A percentile compares a stretch with the other conserved stretches of the same genome.
Evolutionary conservation across 2,113 vertebrate species (phyloP).

Genomic region (Galemys pyrenaicus): DNA sequence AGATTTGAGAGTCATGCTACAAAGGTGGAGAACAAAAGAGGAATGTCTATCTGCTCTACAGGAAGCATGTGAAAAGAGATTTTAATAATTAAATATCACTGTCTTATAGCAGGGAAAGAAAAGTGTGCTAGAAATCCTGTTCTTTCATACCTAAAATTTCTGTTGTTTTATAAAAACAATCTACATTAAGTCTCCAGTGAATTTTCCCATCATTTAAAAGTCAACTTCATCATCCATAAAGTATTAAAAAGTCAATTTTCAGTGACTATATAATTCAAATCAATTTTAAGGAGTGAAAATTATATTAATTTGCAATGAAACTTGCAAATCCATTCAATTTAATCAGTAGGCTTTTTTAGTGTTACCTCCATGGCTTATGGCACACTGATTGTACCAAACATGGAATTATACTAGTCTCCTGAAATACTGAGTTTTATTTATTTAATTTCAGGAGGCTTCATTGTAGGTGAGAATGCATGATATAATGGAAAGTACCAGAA

Average conservation of each 20-base stretch:
- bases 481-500: slow-evolving; percentile 36
- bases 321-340: slow-evolving; percentile 49
- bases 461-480: not conserved
- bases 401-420: not conserved
- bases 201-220: slow-evolving; percentile 4
- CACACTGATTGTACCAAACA: not conserved
- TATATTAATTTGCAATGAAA: slow-evolving; percentile 30
- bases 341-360: not conserved
- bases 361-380: not conserved
- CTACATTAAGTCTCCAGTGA: not conserved
- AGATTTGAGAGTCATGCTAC: not conserved
- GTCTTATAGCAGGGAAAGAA: not conserved
- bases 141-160: not conserved
- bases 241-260: slow-evolving; percentile 48
- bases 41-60: not conserved
- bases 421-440: slow-evolving; percentile 16
- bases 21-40: not conserved
- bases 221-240: slow-evolving; percentile 9
- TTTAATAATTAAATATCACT: slow-evolving; percentile 14
- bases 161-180: slow-evolving; percentile 20
- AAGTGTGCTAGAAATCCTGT: not conserved
- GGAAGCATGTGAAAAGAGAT: not conserved
- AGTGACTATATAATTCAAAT: not conserved
- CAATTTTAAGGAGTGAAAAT: slow-evolving; percentile 39
- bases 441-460: slow-evolving; percentile 22